These are phyloP conservation scores for Dermochelys coriacea DNA, from an alignment of 2,797 vertebrate species.

Conservation along the genomic window DNA sequence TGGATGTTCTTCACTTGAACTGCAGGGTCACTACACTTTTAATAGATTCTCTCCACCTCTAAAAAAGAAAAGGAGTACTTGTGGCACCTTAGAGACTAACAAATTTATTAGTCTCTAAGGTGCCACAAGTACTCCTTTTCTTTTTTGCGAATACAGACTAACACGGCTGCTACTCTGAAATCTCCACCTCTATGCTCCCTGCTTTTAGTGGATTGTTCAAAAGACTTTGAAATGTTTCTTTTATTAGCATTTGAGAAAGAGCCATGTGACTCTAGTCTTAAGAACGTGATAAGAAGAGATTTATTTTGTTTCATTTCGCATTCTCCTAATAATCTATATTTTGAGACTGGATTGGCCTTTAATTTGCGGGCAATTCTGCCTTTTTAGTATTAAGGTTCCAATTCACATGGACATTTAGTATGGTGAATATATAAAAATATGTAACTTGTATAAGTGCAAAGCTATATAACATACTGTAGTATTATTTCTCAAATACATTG, in stretches of 20 bases:
- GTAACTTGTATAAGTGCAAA: neutral
- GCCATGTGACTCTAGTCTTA: neutral
- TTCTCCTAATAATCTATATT: neutral
- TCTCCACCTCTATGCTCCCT: neutral
- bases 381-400: neutral
- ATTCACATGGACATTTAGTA: neutral
- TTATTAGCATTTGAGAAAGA: neutral
- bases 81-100: too few species aligned
- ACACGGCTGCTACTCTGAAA: too few species aligned
- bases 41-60: neutral
- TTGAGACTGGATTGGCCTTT: neutral
- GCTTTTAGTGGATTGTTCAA: neutral
- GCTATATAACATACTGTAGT: accelerated
- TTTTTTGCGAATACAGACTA: too few species aligned
- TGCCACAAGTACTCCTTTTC: too few species aligned
- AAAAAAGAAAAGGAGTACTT: too few species aligned
- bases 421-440: neutral
- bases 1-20: neutral
- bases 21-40: neutral
- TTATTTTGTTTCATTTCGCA: neutral
- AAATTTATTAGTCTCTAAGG: too few species aligned
- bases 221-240: neutral
- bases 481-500: neutral
- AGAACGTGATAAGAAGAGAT: neutral
- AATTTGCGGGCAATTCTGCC: neutral